Conservation (phyloP, 2,113 vertebrate genomes). For the Colistium nudipinnis region DNA sequence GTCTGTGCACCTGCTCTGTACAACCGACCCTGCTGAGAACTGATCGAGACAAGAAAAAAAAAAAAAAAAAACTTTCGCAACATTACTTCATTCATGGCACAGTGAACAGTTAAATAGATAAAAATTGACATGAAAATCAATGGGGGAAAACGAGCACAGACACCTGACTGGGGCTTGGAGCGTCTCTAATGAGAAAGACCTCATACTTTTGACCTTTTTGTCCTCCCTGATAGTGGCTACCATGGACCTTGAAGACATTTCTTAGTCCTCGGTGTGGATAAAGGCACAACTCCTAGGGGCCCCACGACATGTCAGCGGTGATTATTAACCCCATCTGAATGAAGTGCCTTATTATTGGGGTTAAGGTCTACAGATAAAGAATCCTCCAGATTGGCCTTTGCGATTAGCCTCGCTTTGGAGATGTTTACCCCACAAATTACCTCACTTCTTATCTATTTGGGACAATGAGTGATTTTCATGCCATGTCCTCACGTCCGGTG, state of each 20-base stretch:
- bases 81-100: no score
- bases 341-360: conserved; percentile 16
- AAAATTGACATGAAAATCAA: no score
- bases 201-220: conserved; percentile 53
- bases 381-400: conserved; percentile 24
- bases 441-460: background rate
- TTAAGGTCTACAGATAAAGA: conserved; percentile 47
- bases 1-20: conserved; percentile 3
- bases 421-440: conserved; percentile 6
- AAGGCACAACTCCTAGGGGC: conserved; percentile 53
- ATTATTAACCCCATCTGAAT: conserved; percentile 55
- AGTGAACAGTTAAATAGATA: no score
- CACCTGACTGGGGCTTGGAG: background rate
- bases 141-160: background rate
- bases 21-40: background rate
- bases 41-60: no score
- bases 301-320: conserved; percentile 49
- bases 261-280: conserved; percentile 35
- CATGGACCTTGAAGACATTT: conserved; percentile 42
- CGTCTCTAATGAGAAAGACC: conserved; percentile 16
- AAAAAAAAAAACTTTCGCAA: no score
- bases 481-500: no score
- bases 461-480: background rate
- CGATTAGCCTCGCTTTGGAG: conserved; percentile 10
- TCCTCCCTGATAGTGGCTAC: conserved; percentile 20